A percentile compares a stretch with the other conserved stretches of the same genome.
Evolutionary conservation across 1,140 invertebrate genomes (phyloP).

Genomic region (Triops longicaudatus): DNA sequence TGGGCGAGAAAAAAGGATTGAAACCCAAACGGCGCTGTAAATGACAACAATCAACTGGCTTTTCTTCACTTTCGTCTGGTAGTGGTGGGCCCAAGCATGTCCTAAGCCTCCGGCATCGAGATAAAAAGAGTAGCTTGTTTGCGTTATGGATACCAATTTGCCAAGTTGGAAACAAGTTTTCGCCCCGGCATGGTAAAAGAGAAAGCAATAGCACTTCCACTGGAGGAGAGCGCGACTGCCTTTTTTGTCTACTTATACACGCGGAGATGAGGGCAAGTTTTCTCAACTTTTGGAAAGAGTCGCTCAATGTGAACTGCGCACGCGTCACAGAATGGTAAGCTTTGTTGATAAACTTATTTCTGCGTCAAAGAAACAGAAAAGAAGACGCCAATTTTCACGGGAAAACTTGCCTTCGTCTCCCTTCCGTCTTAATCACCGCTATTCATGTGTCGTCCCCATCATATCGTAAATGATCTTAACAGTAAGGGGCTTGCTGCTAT

Average conservation of each 20-base stretch:
- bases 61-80: neutral
- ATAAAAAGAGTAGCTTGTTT: slow-evolving; percentile 2
- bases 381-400: neutral
- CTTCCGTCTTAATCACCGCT: neutral
- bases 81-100: neutral
- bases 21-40: neutral
- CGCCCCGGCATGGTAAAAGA: neutral
- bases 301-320: neutral
- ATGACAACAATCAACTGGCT: neutral
- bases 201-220: neutral
- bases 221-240: neutral
- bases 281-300: neutral
- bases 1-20: neutral
- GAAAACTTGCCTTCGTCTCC: neutral
- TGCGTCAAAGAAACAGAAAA: neutral
- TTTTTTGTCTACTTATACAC: neutral
- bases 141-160: slow-evolving; percentile 11
- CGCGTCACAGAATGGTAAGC: no score
- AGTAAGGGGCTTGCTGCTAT: neutral
- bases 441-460: slow-evolving; percentile 2
- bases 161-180: slow-evolving; percentile 5
- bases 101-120: neutral
- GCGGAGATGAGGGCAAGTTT: neutral
- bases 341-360: neutral
- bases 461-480: neutral